A percentile compares a stretch with the other conserved stretches of the same genome.
These are phyloP conservation scores for Parauchenoglanis ngamensis DNA, from an alignment of 2,797 vertebrate genomes.

Conservation along the genomic window DNA sequence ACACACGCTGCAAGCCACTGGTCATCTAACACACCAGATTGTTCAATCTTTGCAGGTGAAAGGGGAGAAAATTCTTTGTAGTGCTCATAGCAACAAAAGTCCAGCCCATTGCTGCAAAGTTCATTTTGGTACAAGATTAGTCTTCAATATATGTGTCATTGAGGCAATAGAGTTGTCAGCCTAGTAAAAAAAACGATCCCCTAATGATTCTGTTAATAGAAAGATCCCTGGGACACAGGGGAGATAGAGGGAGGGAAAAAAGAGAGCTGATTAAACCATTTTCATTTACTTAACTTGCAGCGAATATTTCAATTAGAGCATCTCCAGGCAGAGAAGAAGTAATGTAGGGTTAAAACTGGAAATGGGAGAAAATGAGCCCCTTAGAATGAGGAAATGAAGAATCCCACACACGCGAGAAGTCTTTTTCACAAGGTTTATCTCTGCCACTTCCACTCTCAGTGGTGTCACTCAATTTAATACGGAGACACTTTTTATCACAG, in stretches of 20 bases:
- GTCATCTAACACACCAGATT: slow-evolving; percentile 11
- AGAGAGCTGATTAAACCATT: slow-evolving; percentile 80
- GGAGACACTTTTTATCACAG: slow-evolving; percentile 49
- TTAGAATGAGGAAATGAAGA: slow-evolving; percentile 81
- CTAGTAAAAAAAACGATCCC: slow-evolving; percentile 73
- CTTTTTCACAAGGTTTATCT: slow-evolving; percentile 75
- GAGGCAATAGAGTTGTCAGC: slow-evolving; percentile 73
- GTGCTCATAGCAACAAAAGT: slow-evolving; percentile 56
- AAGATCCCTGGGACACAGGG: slow-evolving; percentile 74
- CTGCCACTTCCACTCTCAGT: slow-evolving; percentile 65
- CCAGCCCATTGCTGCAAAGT: slow-evolving; percentile 57
- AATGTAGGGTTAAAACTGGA: slow-evolving; percentile 82
- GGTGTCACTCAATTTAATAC: slow-evolving; percentile 64
- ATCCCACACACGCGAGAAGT: slow-evolving; percentile 70
- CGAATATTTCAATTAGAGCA: slow-evolving; percentile 85
- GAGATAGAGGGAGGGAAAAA: slow-evolving; percentile 65
- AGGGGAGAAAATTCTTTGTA: slow-evolving; percentile 33
- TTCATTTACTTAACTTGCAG: slow-evolving; percentile 84
- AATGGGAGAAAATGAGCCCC: slow-evolving; percentile 73
- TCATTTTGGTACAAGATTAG: slow-evolving; percentile 66
- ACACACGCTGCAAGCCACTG: slow-evolving; percentile 1
- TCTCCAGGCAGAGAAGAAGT: slow-evolving; percentile 77
- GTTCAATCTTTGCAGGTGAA: slow-evolving; percentile 45
- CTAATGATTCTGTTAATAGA: slow-evolving; percentile 78
- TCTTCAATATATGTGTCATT: slow-evolving; percentile 61